A percentile compares a stretch with the other conserved stretches of the same genome.
Conservation (phyloP, 2,113 vertebrate species). For the Sisor rabdophorus region DNA sequence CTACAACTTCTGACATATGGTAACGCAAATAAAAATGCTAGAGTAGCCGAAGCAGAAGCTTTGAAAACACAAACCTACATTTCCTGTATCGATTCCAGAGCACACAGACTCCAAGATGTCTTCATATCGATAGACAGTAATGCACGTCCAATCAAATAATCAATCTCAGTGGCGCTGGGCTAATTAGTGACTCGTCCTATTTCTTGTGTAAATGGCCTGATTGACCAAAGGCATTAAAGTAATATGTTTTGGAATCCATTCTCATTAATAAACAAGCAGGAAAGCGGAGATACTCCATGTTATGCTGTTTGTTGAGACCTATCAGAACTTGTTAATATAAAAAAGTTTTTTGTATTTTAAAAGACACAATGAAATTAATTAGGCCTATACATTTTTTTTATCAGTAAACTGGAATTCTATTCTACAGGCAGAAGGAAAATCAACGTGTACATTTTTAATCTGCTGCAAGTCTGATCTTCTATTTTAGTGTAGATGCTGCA, state of each 20-base stretch:
- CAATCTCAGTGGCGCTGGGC: slow-evolving; percentile 52
- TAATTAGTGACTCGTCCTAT: slow-evolving; percentile 53
- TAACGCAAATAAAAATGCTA: neutral
- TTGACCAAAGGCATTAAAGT: slow-evolving; percentile 40
- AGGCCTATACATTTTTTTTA: too few species aligned
- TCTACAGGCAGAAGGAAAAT: too few species aligned
- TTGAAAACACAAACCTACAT: neutral
- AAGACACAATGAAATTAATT: neutral
- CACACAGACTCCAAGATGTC: slow-evolving; percentile 51
- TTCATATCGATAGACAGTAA: slow-evolving; percentile 59
- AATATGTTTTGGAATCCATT: slow-evolving; percentile 44
- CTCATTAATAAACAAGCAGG: slow-evolving; percentile 27
- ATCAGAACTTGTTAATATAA: neutral
- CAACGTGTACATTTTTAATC: too few species aligned
- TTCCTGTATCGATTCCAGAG: slow-evolving; percentile 50
- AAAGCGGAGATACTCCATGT: slow-evolving; percentile 3
- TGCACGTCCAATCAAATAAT: slow-evolving; percentile 56
- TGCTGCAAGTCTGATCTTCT: too few species aligned
- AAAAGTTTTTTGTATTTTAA: neutral
- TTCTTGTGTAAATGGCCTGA: slow-evolving; percentile 29
- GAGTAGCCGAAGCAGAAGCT: neutral
- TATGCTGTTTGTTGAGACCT: neutral
- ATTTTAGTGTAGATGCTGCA: too few species aligned
- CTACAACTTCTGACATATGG: too few species aligned
- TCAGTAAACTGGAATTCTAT: too few species aligned